These are phyloP conservation scores for Illadopsis cleaveri DNA, from an alignment of 2,113 vertebrate species.

Conservation along the genomic window DNA sequence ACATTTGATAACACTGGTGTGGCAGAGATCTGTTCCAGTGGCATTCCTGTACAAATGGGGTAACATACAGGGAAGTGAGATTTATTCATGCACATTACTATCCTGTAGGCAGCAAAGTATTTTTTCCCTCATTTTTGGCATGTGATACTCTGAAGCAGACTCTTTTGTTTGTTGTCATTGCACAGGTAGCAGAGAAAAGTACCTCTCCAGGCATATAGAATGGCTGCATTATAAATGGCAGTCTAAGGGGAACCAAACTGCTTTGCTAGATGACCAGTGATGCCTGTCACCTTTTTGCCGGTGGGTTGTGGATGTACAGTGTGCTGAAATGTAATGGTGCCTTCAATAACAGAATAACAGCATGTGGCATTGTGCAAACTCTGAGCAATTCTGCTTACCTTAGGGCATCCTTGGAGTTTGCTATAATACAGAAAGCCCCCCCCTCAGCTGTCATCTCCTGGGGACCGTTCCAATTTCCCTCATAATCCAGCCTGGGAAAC, in stretches of 20 bases:
- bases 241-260: not conserved
- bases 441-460: not conserved
- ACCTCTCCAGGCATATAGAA: not conserved
- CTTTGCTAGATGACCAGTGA: constrained; percentile 40
- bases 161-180: not conserved
- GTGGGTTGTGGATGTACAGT: not conserved
- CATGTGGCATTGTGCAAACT: not conserved
- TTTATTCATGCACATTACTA: not conserved
- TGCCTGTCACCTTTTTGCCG: not conserved
- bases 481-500: not conserved
- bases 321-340: not conserved
- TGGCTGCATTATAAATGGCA: constrained; percentile 2
- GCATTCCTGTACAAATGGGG: not conserved
- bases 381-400: constrained; percentile 6
- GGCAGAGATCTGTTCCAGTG: not conserved
- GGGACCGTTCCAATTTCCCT: not conserved
- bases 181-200: not conserved
- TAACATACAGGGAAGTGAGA: not conserved
- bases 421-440: not conserved
- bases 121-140: not conserved
- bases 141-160: not conserved
- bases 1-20: not conserved
- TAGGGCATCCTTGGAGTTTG: constrained; percentile 19
- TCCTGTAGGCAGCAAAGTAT: not conserved
- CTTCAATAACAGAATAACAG: constrained; percentile 31